Evolutionary conservation across 2,888 invertebrate species (phyloP), one percentile per base, ranked within the genome.

Genomic region (Euplexia lucipara): DNA sequence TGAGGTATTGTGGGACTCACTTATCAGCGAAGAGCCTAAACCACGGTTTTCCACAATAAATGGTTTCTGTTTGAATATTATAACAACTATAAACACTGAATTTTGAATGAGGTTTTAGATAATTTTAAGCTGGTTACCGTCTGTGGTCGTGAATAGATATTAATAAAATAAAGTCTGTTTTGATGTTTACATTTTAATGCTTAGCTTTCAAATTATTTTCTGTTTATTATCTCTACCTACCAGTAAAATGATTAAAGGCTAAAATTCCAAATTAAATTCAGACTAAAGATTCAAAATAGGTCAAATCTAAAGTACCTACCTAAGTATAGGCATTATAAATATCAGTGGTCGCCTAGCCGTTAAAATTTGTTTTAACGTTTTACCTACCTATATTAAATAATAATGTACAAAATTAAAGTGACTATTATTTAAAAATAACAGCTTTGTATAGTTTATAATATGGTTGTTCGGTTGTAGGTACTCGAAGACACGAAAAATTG

Each of bases 1-100:
- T 49, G 22, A 8, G 37, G 37, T 54, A 47, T 52, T 44, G 20
- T 14, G 30, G 18, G 49, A 22, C 20, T 53, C 5, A 16, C 53
- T 54, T 56, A 56, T 56, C 42, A 42, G 20, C 10, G 6, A 45
- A 41, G 14, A 26, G 44, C 26, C 20, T 39, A 35, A 16, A 44
- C 35, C 53, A 35, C 26, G 52, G 35, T 44, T 41, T 58, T 35
- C 6, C 7, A n/a, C 16, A 54, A 22, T 49, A 45, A 51, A 59
- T 18, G 41, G 22, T 51, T 48, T 45, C 47, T 62, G 35, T 44
- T 39, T 8, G 35, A 70, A 70, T 52, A 75, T 26, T 47, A 42
- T 54, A 44, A 49, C 20, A 41, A 70, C 45, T 54, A 44, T 32
- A 10, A 57, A 39, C 22, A 41, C 12, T 35, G 8, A 45, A 57